Conservation (phyloP, 2,888 invertebrate species). For the Conops quadrifasciatus region DNA sequence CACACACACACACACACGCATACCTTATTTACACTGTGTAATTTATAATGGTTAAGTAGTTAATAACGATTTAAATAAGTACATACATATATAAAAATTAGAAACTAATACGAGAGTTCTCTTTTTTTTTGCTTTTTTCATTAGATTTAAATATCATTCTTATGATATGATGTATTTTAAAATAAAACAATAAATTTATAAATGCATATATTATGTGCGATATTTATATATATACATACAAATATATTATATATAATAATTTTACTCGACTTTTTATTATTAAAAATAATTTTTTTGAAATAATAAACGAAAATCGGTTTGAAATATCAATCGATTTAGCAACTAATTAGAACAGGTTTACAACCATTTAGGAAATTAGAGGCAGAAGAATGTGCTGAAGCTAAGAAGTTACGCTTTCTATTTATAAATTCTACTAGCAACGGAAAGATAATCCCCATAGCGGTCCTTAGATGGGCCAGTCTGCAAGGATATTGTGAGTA, state of each 20-base stretch:
- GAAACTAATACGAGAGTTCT: conserved; percentile 1
- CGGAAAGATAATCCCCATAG: too few relatives aligned
- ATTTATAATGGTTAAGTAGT: conserved; percentile 26
- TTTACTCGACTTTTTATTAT: conserved; percentile 45
- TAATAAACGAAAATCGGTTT: conserved; percentile 34
- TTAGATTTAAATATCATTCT: conserved; percentile 14
- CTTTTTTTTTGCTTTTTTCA: conserved; percentile 4
- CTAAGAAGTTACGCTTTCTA: background rate
- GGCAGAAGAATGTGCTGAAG: conserved; percentile 25
- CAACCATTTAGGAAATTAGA: conserved; percentile 27
- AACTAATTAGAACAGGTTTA: conserved; percentile 20
- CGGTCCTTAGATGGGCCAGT: too few relatives aligned
- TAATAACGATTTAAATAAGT: conserved; percentile 14
- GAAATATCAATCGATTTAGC: conserved; percentile 37
- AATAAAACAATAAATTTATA: conserved; percentile 27
- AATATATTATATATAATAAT: conserved; percentile 38
- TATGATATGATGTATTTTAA: conserved; percentile 28
- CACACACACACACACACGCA: conserved; percentile 2
- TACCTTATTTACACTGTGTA: conserved; percentile 6
- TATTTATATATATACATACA: conserved; percentile 32
- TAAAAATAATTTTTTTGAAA: conserved; percentile 35
- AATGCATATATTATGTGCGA: conserved; percentile 17
- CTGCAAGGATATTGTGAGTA: too few relatives aligned
- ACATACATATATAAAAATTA: conserved; percentile 6
- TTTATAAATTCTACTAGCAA: background rate